Evolutionary conservation across 2,113 vertebrate species (phyloP).

Genomic region (Rhipidura dahli): DNA sequence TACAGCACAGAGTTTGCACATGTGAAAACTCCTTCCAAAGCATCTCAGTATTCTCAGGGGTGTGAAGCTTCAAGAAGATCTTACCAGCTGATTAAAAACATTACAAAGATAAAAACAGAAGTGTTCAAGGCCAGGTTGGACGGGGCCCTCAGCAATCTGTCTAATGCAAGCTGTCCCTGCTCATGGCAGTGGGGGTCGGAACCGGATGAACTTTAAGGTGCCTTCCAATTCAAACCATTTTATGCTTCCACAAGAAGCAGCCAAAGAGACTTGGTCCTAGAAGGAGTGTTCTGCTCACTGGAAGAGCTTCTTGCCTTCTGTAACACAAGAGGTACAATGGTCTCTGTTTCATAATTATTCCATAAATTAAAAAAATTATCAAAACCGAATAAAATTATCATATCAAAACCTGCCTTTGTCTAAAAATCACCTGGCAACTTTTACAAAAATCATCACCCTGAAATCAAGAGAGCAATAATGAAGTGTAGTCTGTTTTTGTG

Average conservation of each 20-base stretch:
- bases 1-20: not conserved
- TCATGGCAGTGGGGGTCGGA: rapidly evolving
- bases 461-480: not conserved
- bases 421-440: not conserved
- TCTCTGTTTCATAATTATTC: not conserved
- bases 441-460: not conserved
- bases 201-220: not conserved
- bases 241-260: not conserved
- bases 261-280: not conserved
- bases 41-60: not conserved
- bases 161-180: not conserved
- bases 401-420: not conserved
- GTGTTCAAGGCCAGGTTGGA: not conserved
- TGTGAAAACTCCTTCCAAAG: not conserved
- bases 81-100: not conserved
- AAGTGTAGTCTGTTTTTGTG: not conserved
- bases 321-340: not conserved
- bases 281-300: not conserved
- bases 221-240: not conserved
- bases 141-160: not conserved
- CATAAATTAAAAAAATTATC: too few species aligned
- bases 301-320: not conserved
- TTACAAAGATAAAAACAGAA: not conserved
- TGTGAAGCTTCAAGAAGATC: not conserved
- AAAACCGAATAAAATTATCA: not conserved